These are phyloP conservation scores for Latrodectus elegans DNA, from an alignment of 2,888 invertebrate species.

Conservation along the genomic window DNA sequence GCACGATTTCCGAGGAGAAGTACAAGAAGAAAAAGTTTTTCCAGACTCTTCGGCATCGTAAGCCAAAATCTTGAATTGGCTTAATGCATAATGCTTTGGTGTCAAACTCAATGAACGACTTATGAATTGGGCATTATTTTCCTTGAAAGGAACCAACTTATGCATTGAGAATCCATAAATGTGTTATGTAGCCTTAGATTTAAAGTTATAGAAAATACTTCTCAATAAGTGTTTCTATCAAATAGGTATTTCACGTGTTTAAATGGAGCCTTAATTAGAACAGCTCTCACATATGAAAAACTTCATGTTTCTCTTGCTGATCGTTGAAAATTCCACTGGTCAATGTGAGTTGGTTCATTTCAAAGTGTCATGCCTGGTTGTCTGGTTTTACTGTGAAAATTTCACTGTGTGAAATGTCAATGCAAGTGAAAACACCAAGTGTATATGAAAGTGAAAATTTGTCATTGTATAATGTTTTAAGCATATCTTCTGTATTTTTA, in stretches of 20 bases:
- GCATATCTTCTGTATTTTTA: conserved; percentile 27
- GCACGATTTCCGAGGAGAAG: conserved; percentile 37
- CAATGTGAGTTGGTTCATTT: conserved; percentile 41
- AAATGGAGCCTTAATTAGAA: too few relatives aligned
- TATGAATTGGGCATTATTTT: conserved; percentile 32
- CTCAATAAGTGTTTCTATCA: background rate
- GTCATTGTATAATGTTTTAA: background rate
- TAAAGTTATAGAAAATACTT: background rate
- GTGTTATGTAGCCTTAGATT: background rate
- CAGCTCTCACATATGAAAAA: too few relatives aligned
- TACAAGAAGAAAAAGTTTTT: conserved; percentile 59
- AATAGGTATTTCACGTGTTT: background rate
- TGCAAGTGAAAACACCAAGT: conserved; percentile 19
- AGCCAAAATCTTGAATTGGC: conserved; percentile 45
- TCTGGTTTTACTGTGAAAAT: conserved; percentile 18
- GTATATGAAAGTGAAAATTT: conserved; percentile 1
- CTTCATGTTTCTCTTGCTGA: background rate
- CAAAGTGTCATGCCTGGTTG: conserved; percentile 35
- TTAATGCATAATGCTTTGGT: background rate
- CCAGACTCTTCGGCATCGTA: conserved; percentile 38
- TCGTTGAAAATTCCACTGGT: background rate
- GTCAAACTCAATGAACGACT: background rate
- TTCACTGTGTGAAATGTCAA: conserved; percentile 39
- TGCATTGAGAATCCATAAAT: background rate
- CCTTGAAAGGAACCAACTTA: conserved; percentile 42